Base-by-base conservation (phyloP, 2,113 vertebrate genomes). In the Platysternon megacephalum region DNA sequence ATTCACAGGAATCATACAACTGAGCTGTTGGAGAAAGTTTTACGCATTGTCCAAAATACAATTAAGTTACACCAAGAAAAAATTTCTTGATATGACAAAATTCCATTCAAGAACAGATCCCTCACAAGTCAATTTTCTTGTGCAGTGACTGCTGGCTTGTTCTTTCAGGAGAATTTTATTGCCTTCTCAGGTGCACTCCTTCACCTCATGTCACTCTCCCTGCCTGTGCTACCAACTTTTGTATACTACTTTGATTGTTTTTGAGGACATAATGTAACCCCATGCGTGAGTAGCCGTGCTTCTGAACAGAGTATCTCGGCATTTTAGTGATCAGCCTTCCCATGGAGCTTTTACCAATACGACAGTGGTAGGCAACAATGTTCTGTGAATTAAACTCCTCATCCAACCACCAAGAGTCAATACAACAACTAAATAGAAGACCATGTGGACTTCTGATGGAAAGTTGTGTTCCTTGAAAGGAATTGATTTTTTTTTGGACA, bases 31-130 rank as follows among this genome's bases (percentile, higher is more conserved):
- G 19, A 52, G n/a, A 55, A 49, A 2, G 44, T 94, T 82, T 53
- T 93, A 9, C 5, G 42, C 44, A 52, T n/a, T 81, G 35, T 39
- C 49, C n/a, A 48, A 80, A 85, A 58, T 13, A 49, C 44, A 78
- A 78, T 53, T 51, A 51, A 93, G 55, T 22, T 93, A 79, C n/a
- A 65, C 14, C 74, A 51, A 24, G n/a, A 86, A 74, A 87, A 55
- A 3, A n/a, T 26, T 89, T 55, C 48, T 65, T 80, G 7, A 68
- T 68, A 13, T 79, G 32, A 82, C 84, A 51, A 2, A 8, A 86
- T 82, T 49, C 8, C 68, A 0, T 83, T 83, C 53, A 61, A 87
- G 79, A n/a, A 10, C 0, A 0, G 84, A 5, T 24, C 8, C 5
- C 84, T 91, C 46, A 61, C 22, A 42, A 81, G 28, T 88, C 7